Base-by-base conservation (phyloP, 2,797 vertebrate genomes). In the Poecilia picta region DNA sequence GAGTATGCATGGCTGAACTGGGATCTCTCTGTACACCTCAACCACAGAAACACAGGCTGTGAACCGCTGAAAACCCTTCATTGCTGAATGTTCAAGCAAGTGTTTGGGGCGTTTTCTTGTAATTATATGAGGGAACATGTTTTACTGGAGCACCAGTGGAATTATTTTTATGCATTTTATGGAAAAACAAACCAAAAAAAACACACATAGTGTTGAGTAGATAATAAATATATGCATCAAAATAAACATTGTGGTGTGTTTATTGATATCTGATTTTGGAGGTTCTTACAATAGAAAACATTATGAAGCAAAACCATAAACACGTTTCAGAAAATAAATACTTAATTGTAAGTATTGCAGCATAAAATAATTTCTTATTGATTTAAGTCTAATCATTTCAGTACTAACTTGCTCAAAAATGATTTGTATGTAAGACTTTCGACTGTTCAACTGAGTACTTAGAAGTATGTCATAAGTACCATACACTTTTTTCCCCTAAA, bases 181-280 rank as follows among this genome's bases (percentile, higher is more conserved):
- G 64, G 64, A 88, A 87, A 86, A 83, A 77, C 3, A 49, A 68
- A 46, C 0, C 41, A 41, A 41, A 18, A 81, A 80, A 66, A 77
- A 75, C 41, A 23, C 13, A 62, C 10, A 18, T 76, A 82, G 47
- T 10, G 7, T 62, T 3, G 11, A 86, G 41, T 85, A 89, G 76
- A 86, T 74, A 92, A 93, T 92, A 90, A 89, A 92, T 85, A 75
- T 84, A 92, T 89, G 57, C 77, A 90, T 77, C 43, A 87, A 92
- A 88, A 84, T 1, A 79, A 79, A 78, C 1, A 0, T 49, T 8
- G 12, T 80, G 18, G 28, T 87, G 76, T 88, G 23, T 71, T 86
- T 23, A 25, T 78, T 86, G 39, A 71, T 28, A 45, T 45, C 12
- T 71, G 13, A 71, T 45, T 13, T 43, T 43, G 25, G 2, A 45